Base-by-base conservation (phyloP, 2,888 invertebrate genomes). In the Noctua janthe region DNA sequence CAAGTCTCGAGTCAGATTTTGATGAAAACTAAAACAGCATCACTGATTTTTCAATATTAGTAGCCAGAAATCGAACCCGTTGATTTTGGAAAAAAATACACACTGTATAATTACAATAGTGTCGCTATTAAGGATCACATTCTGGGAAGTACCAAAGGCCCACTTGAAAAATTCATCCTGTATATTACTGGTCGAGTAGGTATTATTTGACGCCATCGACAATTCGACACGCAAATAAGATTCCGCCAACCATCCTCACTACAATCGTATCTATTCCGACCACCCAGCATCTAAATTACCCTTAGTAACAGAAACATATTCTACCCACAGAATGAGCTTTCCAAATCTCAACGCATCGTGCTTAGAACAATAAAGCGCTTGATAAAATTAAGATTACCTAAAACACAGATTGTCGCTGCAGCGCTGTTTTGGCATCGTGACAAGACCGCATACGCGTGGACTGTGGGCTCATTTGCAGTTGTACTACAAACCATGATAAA, bases 401-500 rank as follows among this genome's bases (percentile, higher is more conserved):
- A 78, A 87, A 84, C 85, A 73, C 74, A 78, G 87, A 87, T 81
- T 73, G 81, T 79, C 51, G 67, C 64, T 81, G 78, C 78, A 84
- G 69, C 77, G 75, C 75, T 84, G 73, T 86, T 84, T 87, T 86
- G 87, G 86, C 86, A 81, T 54, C 47, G 72, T 86, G 86, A 86
- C 86, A 87, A 87, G 39, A 70, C 74, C 77, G 29, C 75, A 81
- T 69, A 59, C 56, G 35, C 74, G 83, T 49, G 81, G 39, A 69
- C 47, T 69, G 69, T 47, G 69, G 69, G 62, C 70, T 75, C 72
- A 67, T 87, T 87, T 75, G 81, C 70, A 77, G 54, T 81, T 84
- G 85, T 87, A 77, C 13, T 29, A 84, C 87, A 78, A 71, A 43
- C 84, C 72, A n/a, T 72, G 51, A 87, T 80, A 85, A 85, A 77